Conservation (phyloP, 2,888 invertebrate species). For the Melinopterus prodromus region DNA sequence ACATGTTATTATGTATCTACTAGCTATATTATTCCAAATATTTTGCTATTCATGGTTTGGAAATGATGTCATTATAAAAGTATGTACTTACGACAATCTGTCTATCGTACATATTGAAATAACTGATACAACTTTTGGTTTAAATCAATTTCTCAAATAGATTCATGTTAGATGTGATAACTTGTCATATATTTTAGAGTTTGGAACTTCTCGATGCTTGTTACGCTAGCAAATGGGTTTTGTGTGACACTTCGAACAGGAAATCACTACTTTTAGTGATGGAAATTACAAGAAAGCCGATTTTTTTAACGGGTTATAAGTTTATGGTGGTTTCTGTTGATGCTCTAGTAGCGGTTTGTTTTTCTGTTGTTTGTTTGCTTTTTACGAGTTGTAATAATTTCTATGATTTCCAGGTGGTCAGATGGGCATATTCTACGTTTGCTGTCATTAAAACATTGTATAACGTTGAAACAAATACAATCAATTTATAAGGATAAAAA, state of each 20-base stretch:
- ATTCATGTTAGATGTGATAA: no score
- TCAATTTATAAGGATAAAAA: background rate
- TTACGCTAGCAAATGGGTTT: background rate
- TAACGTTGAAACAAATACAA: background rate
- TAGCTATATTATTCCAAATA: background rate
- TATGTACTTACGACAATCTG: background rate
- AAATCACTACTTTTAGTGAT: constrained; percentile 17
- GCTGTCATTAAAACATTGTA: constrained; percentile 23
- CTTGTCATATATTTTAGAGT: background rate
- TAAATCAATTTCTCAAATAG: no score
- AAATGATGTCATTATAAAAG: background rate
- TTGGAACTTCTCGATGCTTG: background rate
- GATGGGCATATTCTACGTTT: constrained; percentile 28
- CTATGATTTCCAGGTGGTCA: constrained; percentile 26
- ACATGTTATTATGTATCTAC: background rate
- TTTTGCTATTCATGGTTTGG: background rate
- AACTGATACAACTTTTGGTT: no score
- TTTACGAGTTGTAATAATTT: background rate
- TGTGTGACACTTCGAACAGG: background rate
- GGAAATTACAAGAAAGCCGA: constrained; percentile 22
- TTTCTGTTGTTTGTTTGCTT: background rate
- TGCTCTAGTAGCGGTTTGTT: constrained; percentile 21
- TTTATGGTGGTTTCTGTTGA: constrained; percentile 17
- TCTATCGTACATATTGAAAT: no score
- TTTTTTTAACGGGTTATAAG: constrained; percentile 21